Conservation (phyloP, 2,888 invertebrate species). For the Oligia strigilis region DNA sequence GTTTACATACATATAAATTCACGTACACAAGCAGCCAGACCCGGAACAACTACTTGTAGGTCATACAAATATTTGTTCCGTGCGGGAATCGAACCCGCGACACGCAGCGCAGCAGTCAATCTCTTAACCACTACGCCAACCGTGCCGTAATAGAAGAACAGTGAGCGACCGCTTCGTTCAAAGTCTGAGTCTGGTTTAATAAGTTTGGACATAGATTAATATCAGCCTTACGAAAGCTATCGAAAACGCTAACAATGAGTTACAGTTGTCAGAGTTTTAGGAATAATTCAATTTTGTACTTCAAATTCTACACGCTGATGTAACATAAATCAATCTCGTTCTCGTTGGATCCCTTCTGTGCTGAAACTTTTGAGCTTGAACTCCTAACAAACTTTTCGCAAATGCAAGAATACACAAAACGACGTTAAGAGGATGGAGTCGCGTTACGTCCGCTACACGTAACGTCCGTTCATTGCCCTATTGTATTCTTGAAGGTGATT, state of each 20-base stretch:
- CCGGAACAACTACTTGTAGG: too few species aligned
- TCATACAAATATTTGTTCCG: too few species aligned
- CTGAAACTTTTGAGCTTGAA: conserved; percentile 35
- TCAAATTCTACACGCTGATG: conserved; percentile 30
- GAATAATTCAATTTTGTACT: conserved; percentile 46
- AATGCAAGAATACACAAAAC: conserved; percentile 30
- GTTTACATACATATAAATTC: too few species aligned
- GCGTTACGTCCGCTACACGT: too few species aligned
- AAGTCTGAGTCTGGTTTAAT: conserved; percentile 22
- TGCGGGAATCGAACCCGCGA: too few species aligned
- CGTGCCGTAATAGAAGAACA: conserved; percentile 18
- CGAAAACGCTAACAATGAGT: conserved; percentile 42
- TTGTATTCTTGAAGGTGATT: too few species aligned
- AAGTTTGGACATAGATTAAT: conserved; percentile 36
- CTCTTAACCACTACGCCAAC: too few species aligned
- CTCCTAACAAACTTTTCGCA: conserved; percentile 29
- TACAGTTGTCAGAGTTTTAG: conserved; percentile 29
- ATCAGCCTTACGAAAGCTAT: conserved; percentile 12
- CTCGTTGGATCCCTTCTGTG: conserved; percentile 26
- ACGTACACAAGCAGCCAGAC: too few species aligned
- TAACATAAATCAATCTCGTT: conserved; percentile 52
- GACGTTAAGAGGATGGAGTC: neutral
- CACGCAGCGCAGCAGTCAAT: too few species aligned
- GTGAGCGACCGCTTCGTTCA: neutral
- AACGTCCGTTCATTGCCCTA: too few species aligned